Conservation (phyloP, 2,888 invertebrate species). For the Dasypolia templi region DNA sequence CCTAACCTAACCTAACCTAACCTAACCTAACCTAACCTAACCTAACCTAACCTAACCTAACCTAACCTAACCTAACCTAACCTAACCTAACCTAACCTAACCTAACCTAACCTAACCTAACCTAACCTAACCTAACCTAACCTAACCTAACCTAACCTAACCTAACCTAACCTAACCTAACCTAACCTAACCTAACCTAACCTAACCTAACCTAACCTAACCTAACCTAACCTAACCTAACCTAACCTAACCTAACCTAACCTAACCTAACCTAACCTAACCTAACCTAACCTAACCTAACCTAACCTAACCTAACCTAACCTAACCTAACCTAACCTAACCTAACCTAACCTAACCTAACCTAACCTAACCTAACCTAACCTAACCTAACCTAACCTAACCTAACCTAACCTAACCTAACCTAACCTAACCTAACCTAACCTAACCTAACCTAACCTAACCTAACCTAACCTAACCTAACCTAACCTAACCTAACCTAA, state of each 20-base stretch:
- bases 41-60: too few species aligned
- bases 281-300: slow-evolving; percentile 1
- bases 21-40: too few species aligned
- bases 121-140: too few species aligned
- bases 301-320: too few species aligned
- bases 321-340: slow-evolving; percentile 17
- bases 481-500: slow-evolving; percentile 28
- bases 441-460: slow-evolving; percentile 28
- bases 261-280: slow-evolving; percentile 28
- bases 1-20: too few species aligned
- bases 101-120: too few species aligned
- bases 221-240: slow-evolving; percentile 33
- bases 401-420: slow-evolving; percentile 19
- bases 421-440: slow-evolving; percentile 27
- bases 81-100: too few species aligned
- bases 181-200: slow-evolving; percentile 22
- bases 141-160: too few species aligned
- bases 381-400: slow-evolving; percentile 21
- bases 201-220: slow-evolving; percentile 23
- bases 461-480: slow-evolving; percentile 27
- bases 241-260: slow-evolving; percentile 27
- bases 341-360: slow-evolving; percentile 40
- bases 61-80: too few species aligned
- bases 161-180: too few species aligned
- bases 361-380: slow-evolving; percentile 30